Evolutionary conservation across 2,888 invertebrate species (phyloP).

Genomic region (Eupithecia abbreviata): DNA sequence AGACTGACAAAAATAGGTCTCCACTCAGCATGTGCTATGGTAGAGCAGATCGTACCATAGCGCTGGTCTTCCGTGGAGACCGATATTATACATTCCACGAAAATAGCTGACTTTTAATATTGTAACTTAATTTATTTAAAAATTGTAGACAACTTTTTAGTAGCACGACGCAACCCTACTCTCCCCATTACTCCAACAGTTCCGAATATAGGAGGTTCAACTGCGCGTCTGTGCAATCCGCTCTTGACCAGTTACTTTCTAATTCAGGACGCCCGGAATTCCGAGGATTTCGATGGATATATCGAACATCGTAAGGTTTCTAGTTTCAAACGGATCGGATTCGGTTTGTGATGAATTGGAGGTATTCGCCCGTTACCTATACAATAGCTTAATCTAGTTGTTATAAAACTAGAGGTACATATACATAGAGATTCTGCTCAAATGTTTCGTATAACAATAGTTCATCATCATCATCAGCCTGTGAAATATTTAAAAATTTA

Average conservation of each 20-base stretch:
- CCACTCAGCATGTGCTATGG: too few relatives aligned
- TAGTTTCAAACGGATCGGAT: conserved; percentile 35
- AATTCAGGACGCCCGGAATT: conserved; percentile 55
- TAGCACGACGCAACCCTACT: conserved; percentile 36
- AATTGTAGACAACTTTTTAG: neutral
- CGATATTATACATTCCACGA: too few relatives aligned
- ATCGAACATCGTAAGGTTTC: conserved; percentile 41
- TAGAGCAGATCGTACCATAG: too few relatives aligned
- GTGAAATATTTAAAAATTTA: too few relatives aligned
- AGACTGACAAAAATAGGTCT: too few relatives aligned
- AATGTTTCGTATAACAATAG: too few relatives aligned
- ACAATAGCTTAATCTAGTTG: neutral
- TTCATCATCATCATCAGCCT: too few relatives aligned
- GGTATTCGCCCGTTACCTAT: conserved; percentile 22
- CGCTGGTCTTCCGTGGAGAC: too few relatives aligned
- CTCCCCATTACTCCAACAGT: conserved; percentile 53
- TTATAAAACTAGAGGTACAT: neutral
- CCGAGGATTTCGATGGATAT: conserved; percentile 43
- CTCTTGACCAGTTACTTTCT: conserved; percentile 61
- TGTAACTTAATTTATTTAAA: too few relatives aligned
- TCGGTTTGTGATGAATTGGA: conserved; percentile 23
- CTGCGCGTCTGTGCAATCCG: conserved; percentile 48
- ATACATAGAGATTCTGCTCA: neutral
- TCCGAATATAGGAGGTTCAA: conserved; percentile 50
- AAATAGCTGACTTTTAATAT: too few relatives aligned